These are phyloP conservation scores for Ophraella communa DNA, from an alignment of 2,888 invertebrate species.

Conservation along the genomic window DNA sequence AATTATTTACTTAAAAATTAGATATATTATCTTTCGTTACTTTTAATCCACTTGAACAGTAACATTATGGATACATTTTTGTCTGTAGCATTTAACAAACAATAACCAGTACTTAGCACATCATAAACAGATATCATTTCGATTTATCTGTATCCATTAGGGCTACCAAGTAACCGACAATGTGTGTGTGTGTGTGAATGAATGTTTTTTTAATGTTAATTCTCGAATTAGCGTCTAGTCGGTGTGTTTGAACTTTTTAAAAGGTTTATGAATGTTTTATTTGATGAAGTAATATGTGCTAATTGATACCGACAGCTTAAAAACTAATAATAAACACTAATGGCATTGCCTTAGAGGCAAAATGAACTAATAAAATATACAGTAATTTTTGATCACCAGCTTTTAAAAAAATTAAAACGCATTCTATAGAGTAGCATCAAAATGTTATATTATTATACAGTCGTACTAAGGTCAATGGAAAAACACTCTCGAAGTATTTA, in stretches of 20 bases:
- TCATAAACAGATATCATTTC: slow-evolving; percentile 57
- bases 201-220: slow-evolving; percentile 22
- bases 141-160: slow-evolving; percentile 59
- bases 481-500: too few species aligned
- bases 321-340: slow-evolving; percentile 38
- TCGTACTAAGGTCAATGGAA: too few species aligned
- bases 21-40: background rate
- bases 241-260: slow-evolving; percentile 49
- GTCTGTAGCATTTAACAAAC: too few species aligned
- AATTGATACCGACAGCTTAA: slow-evolving; percentile 46
- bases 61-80: too few species aligned
- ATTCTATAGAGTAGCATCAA: too few species aligned
- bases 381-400: too few species aligned
- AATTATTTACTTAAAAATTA: too few species aligned
- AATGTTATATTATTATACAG: background rate
- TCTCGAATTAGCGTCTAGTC: slow-evolving; percentile 47
- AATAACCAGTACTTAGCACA: slow-evolving; percentile 52
- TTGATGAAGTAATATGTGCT: slow-evolving; percentile 53
- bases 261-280: slow-evolving; percentile 57
- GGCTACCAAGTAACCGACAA: slow-evolving; percentile 45
- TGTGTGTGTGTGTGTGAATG: slow-evolving; percentile 28
- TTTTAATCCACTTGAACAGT: too few species aligned
- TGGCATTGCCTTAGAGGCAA: slow-evolving; percentile 22
- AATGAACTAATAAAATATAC: background rate
- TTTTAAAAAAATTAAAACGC: too few species aligned